These are phyloP conservation scores for Diorhabda sublineata DNA, from an alignment of 1,140 invertebrate species.

Conservation along the genomic window DNA sequence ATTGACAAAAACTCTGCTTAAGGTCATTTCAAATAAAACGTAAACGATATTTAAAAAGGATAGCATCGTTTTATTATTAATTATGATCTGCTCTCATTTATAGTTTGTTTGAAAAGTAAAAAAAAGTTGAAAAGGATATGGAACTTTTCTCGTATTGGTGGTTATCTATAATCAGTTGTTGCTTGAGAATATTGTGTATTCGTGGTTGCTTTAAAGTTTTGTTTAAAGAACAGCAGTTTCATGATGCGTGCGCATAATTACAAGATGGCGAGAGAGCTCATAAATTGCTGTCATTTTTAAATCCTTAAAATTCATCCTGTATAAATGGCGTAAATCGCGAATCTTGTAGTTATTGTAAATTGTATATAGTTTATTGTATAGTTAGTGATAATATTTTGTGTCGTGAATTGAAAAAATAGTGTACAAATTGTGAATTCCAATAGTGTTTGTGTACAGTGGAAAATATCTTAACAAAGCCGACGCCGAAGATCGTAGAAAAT, in stretches of 20 bases:
- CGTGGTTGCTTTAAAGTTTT: not conserved
- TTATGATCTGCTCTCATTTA: no score
- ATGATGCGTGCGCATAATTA: conserved; percentile 37
- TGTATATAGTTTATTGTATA: conserved; percentile 50
- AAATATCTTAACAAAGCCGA: conserved; percentile 44
- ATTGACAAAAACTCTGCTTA: no score
- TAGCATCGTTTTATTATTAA: no score
- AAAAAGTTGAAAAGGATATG: not conserved
- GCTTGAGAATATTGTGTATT: not conserved
- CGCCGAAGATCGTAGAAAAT: conserved; percentile 40
- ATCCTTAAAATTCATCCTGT: conserved; percentile 44
- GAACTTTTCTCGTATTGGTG: not conserved
- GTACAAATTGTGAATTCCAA: conserved; percentile 44
- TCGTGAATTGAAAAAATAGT: conserved; percentile 41
- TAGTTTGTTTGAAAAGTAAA: no score
- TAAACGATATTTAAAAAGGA: no score
- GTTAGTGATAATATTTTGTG: conserved; percentile 50
- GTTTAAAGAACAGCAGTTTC: conserved; percentile 19
- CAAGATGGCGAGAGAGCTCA: conserved; percentile 45
- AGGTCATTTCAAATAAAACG: no score
- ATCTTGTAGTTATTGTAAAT: conserved; percentile 45
- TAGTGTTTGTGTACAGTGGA: conserved; percentile 43
- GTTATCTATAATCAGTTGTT: not conserved
- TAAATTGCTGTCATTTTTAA: conserved; percentile 46
- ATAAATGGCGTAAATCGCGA: conserved; percentile 47